Base-by-base conservation (phyloP, 2,113 vertebrate species). In the Nettapus auritus region DNA sequence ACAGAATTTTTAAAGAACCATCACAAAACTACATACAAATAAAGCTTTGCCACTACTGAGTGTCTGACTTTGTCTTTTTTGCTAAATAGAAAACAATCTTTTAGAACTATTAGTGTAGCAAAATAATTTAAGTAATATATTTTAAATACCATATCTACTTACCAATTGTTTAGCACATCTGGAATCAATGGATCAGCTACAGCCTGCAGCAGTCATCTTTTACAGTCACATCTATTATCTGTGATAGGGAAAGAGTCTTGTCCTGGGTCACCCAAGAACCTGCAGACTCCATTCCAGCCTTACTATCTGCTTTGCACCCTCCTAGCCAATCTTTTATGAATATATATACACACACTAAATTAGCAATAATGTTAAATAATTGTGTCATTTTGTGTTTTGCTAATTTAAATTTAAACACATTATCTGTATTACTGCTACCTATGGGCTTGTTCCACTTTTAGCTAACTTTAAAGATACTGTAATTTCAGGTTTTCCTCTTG, bases 111-210 rank as follows among this genome's bases (percentile, higher is more conserved):
- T 78, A 90, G 77, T 13, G 29, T 23, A 77, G 10, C 50, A 4
- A 17, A 87, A 64, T 95, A 83, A 80, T 36, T 74, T 64, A 79
- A 94, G 20, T 78, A 89, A 88, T 83, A 71, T 14, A 78, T 14
- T 60, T 42, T 48, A 84, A 93, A 94, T 80, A 96, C 29, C 88
- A 75, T 75, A 86, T 91, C 88, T 94, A 29, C 85, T 67, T 81
- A 46, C 60, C 78, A 77, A 83, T 88, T 83, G 88, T 67, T 73
- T 46, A 77, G 71, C 75, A 21, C 77, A 82, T 82, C 89, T 91
- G 90, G 82, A 96, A 95, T 91, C 82, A 96, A 91, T 71, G 88
- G 52, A 94, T 96, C 78, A 4, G 80, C 64, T 84, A 86, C 88
- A 93, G 91, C 46, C 75, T 89, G 55, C 12, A 73, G 57, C 67